Percentiles rank a stretch among this genome's conserved stretches.
Evolutionary conservation across 2,797 vertebrate genomes (phyloP).

Genomic region (Gymnoscopelus microlampas): DNA sequence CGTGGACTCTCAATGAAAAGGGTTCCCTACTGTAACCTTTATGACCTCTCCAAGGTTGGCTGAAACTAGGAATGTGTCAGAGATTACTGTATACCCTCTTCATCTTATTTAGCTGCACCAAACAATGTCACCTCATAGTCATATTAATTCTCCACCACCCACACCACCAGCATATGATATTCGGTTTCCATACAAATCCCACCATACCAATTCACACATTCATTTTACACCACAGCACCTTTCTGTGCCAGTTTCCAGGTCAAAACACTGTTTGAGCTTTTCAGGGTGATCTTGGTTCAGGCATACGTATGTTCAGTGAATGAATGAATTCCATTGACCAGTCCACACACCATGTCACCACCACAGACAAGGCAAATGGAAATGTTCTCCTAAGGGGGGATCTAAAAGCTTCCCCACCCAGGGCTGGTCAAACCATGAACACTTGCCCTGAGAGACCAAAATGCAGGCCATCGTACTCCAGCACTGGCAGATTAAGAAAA

Average conservation of each 20-base stretch:
- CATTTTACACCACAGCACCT: slow-evolving; percentile 12
- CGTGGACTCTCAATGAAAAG: too few relatives aligned
- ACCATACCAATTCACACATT: background rate
- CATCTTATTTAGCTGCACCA: slow-evolving; percentile 21
- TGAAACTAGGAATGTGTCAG: slow-evolving; percentile 2
- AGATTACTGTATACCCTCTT: slow-evolving; percentile 6
- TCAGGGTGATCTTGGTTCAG: slow-evolving; percentile 11
- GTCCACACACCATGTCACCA: slow-evolving; percentile 20
- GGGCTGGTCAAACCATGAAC: slow-evolving; percentile 60
- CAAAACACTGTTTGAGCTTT: slow-evolving; percentile 32
- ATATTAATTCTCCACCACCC: slow-evolving; percentile 24
- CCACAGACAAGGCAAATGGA: slow-evolving; percentile 2
- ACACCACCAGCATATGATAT: slow-evolving; percentile 1
- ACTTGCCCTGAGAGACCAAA: slow-evolving; percentile 56
- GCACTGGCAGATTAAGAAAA: slow-evolving; percentile 69
- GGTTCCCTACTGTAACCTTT: slow-evolving; percentile 2
- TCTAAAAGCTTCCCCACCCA: slow-evolving; percentile 49
- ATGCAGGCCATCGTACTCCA: slow-evolving; percentile 58
- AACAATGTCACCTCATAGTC: slow-evolving; percentile 18
- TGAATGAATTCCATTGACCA: slow-evolving; percentile 30
- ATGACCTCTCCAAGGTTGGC: background rate
- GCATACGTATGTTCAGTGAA: background rate
- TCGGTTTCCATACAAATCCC: background rate
- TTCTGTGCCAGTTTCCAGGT: slow-evolving; percentile 21
- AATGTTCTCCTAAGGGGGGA: background rate